These are phyloP conservation scores for Pseudomyrmex dendroicus DNA, from an alignment of 1,140 invertebrate species.

Conservation along the genomic window DNA sequence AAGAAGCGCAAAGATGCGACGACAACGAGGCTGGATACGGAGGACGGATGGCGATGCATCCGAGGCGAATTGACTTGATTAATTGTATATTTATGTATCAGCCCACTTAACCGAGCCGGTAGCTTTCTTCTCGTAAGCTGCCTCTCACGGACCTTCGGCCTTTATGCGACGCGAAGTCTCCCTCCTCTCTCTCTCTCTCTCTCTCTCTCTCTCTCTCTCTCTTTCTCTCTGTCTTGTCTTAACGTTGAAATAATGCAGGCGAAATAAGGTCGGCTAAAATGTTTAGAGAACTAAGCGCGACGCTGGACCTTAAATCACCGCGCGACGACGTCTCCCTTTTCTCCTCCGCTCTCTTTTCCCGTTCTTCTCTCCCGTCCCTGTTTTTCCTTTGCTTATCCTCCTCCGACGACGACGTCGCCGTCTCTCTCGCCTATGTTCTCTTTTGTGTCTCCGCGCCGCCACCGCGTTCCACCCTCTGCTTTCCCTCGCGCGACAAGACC, in stretches of 20 bases:
- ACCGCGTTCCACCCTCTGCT: constrained; percentile 44
- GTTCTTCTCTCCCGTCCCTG: neutral
- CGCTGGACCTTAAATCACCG: constrained; percentile 74
- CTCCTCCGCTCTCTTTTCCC: constrained; percentile 24
- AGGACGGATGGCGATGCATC: constrained; percentile 50
- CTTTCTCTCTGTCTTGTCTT: constrained; percentile 63
- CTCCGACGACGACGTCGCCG: neutral
- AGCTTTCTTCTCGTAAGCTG: constrained; percentile 69
- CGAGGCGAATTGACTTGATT: constrained; percentile 78
- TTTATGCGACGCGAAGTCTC: constrained; percentile 62
- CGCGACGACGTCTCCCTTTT: constrained; percentile 61
- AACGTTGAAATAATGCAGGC: constrained; percentile 81
- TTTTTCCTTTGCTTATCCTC: constrained; percentile 20
- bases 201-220: too few species aligned
- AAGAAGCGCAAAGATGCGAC: constrained; percentile 3
- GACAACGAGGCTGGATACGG: constrained; percentile 28
- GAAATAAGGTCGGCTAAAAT: constrained; percentile 81
- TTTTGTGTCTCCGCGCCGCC: constrained; percentile 45
- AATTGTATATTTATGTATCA: constrained; percentile 83
- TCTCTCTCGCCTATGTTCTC: constrained; percentile 24
- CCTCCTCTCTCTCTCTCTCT: neutral
- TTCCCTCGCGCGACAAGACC: constrained; percentile 64
- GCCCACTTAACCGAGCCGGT: constrained; percentile 78
- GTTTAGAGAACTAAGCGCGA: constrained; percentile 79
- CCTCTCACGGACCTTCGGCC: constrained; percentile 49